Evolutionary conservation across 2,888 invertebrate genomes (phyloP).

Genomic region (Criorhina ranunculi): DNA sequence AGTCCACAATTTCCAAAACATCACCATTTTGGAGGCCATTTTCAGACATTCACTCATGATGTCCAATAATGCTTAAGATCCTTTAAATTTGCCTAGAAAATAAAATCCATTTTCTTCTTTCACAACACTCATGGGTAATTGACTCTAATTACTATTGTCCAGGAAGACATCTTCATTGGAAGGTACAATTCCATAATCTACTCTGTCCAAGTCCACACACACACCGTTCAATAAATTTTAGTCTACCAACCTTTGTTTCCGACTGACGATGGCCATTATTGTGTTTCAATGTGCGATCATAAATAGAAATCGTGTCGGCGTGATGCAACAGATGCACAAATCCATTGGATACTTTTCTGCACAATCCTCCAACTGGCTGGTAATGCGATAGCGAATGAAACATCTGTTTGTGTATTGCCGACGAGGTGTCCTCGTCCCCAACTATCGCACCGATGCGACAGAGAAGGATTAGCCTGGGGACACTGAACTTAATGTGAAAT

Average conservation of each 20-base stretch:
- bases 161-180: neutral
- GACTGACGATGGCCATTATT: slow-evolving; percentile 39
- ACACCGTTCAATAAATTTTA: slow-evolving; percentile 33
- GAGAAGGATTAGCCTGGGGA: slow-evolving; percentile 39
- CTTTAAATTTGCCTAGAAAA: no score
- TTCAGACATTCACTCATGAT: no score
- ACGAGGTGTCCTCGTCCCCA: neutral
- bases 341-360: slow-evolving; percentile 41
- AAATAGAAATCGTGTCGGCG: slow-evolving; percentile 43
- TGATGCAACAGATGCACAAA: slow-evolving; percentile 57
- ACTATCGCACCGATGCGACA: neutral
- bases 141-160: neutral
- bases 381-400: slow-evolving; percentile 37
- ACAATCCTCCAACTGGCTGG: slow-evolving; percentile 23
- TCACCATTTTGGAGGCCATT: no score
- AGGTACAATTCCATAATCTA: slow-evolving; percentile 24
- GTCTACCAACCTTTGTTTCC: slow-evolving; percentile 23
- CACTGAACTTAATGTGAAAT: slow-evolving; percentile 33
- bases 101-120: no score
- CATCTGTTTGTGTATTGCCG: slow-evolving; percentile 17
- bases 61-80: no score
- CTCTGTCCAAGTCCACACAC: neutral
- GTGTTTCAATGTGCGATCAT: slow-evolving; percentile 49
- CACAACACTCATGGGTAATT: neutral
- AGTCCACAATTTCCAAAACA: no score